Conservation (phyloP, 2,888 invertebrate species). For the Anaspis maculata region DNA sequence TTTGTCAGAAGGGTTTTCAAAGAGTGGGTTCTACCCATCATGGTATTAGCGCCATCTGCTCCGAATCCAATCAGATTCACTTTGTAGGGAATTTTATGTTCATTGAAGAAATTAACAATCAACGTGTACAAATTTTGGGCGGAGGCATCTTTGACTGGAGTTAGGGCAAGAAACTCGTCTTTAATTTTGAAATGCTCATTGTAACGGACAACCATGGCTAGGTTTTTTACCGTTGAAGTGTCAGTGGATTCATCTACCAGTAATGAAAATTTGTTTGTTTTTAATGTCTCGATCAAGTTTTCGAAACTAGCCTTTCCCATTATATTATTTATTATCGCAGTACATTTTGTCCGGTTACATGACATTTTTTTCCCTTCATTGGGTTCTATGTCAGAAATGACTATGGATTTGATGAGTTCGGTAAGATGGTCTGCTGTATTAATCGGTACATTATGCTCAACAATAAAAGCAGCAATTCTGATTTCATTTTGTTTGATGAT, state of each 20-base stretch:
- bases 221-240: not conserved
- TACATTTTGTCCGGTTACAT: not conserved
- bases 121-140: not conserved
- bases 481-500: constrained; percentile 10
- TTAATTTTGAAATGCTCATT: not conserved
- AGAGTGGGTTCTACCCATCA: constrained; percentile 29
- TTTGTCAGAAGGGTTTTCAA: constrained; percentile 23
- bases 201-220: not conserved
- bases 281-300: not conserved
- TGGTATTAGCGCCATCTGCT: constrained; percentile 32
- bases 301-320: not conserved
- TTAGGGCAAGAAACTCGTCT: not conserved
- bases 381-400: too few relatives aligned
- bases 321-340: not conserved
- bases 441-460: not conserved
- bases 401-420: too few relatives aligned
- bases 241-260: not conserved
- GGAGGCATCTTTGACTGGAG: not conserved
- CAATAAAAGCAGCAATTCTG: constrained; percentile 2
- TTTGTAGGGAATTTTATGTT: too few relatives aligned
- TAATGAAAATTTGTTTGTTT: not conserved
- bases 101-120: not conserved
- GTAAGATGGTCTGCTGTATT: not conserved
- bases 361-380: constrained; percentile 1
- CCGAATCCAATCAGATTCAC: constrained; percentile 32